phyloP scores from a whole-genome alignment of 2,113 vertebrate genomes.

The Cynoglossus semilaevis region DNA sequence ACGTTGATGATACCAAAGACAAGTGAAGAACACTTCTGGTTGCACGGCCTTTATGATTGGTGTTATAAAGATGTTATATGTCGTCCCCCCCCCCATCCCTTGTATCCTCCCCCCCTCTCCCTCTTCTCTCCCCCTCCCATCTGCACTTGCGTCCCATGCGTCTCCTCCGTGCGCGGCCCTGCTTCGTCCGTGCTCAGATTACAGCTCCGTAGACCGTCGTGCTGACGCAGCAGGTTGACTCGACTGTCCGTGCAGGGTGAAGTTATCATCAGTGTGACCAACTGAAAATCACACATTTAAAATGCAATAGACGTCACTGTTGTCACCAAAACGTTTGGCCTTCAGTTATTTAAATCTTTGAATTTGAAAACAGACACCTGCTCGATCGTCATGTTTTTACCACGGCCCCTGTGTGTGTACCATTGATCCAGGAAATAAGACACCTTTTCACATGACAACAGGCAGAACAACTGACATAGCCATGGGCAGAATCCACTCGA shows the following conservation, averaged over 20 bases:
- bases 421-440: conserved; percentile 39
- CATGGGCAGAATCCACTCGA: conserved; percentile 60
- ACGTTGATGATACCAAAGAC: conserved; percentile 99
- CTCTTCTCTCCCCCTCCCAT: conserved; percentile 75
- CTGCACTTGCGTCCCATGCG: conserved; percentile 66
- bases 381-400: too few relatives aligned
- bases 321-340: conserved; percentile 7
- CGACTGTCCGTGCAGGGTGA: conserved; percentile 21
- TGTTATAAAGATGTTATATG: conserved; percentile 79
- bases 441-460: conserved; percentile 47
- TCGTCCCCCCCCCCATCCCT: conserved; percentile 38
- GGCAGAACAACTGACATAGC: conserved; percentile 57
- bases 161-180: conserved; percentile 55
- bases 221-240: conserved; percentile 65
- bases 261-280: background rate
- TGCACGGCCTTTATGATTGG: conserved; percentile 89
- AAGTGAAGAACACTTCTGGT: conserved; percentile 93
- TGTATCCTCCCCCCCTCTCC: conserved; percentile 17
- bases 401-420: conserved; percentile 45
- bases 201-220: conserved; percentile 60
- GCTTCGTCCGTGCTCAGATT: conserved; percentile 66
- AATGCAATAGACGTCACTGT: background rate
- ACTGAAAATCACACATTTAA: conserved; percentile 2
- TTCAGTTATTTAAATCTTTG: too few relatives aligned
- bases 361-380: too few relatives aligned